These are phyloP conservation scores for Etheostoma nigrum DNA, from an alignment of 2,797 vertebrate genomes.

Conservation along the genomic window DNA sequence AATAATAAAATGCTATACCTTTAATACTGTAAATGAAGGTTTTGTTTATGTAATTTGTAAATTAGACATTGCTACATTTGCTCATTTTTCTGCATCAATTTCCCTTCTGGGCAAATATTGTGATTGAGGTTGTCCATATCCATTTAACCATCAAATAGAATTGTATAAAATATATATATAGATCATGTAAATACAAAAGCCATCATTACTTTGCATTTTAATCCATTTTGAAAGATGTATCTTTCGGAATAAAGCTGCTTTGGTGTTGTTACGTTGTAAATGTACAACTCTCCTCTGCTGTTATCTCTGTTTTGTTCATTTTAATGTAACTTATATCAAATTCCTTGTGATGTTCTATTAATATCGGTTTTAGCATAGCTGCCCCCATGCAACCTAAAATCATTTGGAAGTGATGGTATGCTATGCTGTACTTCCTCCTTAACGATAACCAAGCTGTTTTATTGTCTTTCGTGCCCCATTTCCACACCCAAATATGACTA, in stretches of 20 bases:
- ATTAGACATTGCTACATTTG: constrained; percentile 27
- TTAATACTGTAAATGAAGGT: constrained; percentile 46
- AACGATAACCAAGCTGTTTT: neutral
- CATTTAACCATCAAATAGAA: constrained; percentile 1
- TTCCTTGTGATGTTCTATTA: constrained; percentile 2
- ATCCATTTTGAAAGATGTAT: neutral
- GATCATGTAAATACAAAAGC: constrained; percentile 55
- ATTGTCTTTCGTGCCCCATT: neutral
- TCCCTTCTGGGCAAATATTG: neutral
- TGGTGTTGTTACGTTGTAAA: constrained; percentile 22
- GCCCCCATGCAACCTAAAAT: neutral
- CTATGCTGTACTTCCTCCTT: neutral
- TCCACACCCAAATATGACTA: neutral
- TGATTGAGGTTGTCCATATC: neutral
- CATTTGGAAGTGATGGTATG: neutral
- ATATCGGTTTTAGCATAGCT: neutral
- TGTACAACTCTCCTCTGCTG: constrained; percentile 27
- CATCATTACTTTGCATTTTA: constrained; percentile 1
- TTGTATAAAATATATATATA: constrained; percentile 13
- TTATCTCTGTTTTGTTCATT: constrained; percentile 43
- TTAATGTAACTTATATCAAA: constrained; percentile 38
- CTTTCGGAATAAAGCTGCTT: constrained; percentile 14
- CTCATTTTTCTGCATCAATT: neutral
- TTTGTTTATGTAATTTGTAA: constrained; percentile 44
- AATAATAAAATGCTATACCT: constrained; percentile 30